phyloP scores from a whole-genome alignment of 2,888 invertebrate genomes.

The Diaperis boleti region DNA sequence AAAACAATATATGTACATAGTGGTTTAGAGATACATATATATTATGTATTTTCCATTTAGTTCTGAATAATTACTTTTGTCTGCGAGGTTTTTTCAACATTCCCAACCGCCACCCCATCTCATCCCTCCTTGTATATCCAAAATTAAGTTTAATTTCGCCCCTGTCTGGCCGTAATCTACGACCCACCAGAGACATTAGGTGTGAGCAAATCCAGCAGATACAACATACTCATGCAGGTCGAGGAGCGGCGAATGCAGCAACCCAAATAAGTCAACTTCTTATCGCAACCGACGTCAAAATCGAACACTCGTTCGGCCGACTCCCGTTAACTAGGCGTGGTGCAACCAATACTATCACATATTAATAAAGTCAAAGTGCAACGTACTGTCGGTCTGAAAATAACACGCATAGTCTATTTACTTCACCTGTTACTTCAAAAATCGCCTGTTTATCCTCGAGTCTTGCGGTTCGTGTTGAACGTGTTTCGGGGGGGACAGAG shows the following conservation, averaged over 20 bases:
- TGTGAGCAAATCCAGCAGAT: slow-evolving; percentile 17
- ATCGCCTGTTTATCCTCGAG: slow-evolving; percentile 15
- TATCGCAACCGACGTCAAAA: slow-evolving; percentile 2
- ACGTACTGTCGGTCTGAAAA: slow-evolving; percentile 52
- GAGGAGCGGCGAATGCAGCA: slow-evolving; percentile 39
- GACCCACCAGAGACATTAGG: slow-evolving; percentile 33
- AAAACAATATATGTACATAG: too few species aligned
- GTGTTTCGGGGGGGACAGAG: slow-evolving; percentile 22
- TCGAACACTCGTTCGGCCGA: slow-evolving; percentile 29
- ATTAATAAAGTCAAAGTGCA: slow-evolving; percentile 60
- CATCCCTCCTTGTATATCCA: neutral
- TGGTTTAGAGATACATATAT: too few species aligned
- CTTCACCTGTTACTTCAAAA: slow-evolving; percentile 6
- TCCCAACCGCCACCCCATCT: too few species aligned
- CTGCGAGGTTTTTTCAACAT: neutral
- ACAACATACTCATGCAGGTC: slow-evolving; percentile 23
- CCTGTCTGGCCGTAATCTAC: slow-evolving; percentile 38
- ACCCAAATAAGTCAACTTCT: slow-evolving; percentile 16
- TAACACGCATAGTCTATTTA: neutral
- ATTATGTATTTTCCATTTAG: too few species aligned
- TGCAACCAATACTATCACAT: slow-evolving; percentile 57
- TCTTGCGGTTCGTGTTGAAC: slow-evolving; percentile 20
- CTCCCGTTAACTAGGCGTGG: slow-evolving; percentile 50
- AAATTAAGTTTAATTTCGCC: slow-evolving; percentile 42
- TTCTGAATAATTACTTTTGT: slow-evolving; percentile 7